Evolutionary conservation across 2,113 vertebrate species (phyloP), one percentile per base, ranked within the genome.

Genomic region (Paralichthys olivaceus): DNA sequence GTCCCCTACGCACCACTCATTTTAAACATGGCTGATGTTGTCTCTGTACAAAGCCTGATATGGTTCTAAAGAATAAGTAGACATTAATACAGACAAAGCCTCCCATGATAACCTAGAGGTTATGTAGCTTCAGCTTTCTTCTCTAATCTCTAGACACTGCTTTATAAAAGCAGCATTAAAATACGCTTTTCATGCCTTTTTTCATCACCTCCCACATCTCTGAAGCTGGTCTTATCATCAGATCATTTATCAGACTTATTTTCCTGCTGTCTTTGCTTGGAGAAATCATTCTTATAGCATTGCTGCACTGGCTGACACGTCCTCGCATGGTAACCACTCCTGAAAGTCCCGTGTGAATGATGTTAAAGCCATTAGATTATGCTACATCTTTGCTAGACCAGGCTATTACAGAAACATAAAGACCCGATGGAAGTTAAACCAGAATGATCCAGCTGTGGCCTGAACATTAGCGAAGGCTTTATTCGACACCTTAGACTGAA

Each of bases 401-500:
- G 19, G 32, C 53, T 76, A 71, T 77, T 77, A 75, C 75, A 77
- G 64, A 62, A 59, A 73, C 55, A 43, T 54, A 64, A 83, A 82
- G 66, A 54, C 68, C 66, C 37, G n/a, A 8, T 29, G 56, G 61
- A 70, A 74, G 81, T 26, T 28, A 28, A 65, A 79, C 12, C 29
- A 40, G 49, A 78, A 58, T 14, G 1, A 81, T 72, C 60, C 65
- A 34, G 37, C 34, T 34, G 29, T 32, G 17, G 32, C 34, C 65
- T 79, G 72, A 63, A 75, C 56, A 75, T 84, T 78, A 54, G 65
- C 60, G 68, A 3, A 26, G 34, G 64, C 63, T 84, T 81, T 75
- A 80, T 88, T 80, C 65, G 71, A 59, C 47, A 81, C 70, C 75
- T 69, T 13, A 32, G 69, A 77, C 71, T 51, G 26, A 75, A 77